Percentiles rank a stretch among this genome's conserved stretches.
Evolutionary conservation across 2,888 invertebrate genomes (phyloP).

Genomic region (Lasioglossum morio): DNA sequence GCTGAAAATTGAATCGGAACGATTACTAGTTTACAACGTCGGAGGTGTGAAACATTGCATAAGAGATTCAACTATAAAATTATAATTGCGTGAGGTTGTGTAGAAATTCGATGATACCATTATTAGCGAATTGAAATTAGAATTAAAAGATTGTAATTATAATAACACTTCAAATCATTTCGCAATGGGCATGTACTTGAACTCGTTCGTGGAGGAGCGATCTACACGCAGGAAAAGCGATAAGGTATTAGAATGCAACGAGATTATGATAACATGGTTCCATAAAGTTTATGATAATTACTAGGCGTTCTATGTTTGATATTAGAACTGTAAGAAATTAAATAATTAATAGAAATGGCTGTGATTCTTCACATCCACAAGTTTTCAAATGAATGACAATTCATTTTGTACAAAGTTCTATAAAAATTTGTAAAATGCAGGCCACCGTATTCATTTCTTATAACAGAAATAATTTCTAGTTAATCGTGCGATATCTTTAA

Average conservation of each 20-base stretch:
- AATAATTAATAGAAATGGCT: background rate
- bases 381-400: background rate
- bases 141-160: too few species aligned
- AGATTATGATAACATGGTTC: background rate
- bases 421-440: background rate
- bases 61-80: background rate
- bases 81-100: background rate
- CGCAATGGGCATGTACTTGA: constrained; percentile 49
- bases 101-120: background rate
- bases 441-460: background rate
- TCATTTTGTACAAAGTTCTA: background rate
- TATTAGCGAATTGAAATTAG: background rate
- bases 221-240: constrained; percentile 9
- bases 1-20: background rate
- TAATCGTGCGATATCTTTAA: background rate
- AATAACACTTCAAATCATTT: background rate
- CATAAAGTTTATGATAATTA: background rate
- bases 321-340: too few species aligned
- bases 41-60: background rate
- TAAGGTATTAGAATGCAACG: constrained; percentile 24
- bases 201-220: constrained; percentile 15
- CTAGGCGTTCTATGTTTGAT: background rate
- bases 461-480: background rate
- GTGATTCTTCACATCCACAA: background rate
- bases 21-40: background rate